Conservation (phyloP, 1,140 invertebrate species). For the Temnothorax nylanderi region DNA sequence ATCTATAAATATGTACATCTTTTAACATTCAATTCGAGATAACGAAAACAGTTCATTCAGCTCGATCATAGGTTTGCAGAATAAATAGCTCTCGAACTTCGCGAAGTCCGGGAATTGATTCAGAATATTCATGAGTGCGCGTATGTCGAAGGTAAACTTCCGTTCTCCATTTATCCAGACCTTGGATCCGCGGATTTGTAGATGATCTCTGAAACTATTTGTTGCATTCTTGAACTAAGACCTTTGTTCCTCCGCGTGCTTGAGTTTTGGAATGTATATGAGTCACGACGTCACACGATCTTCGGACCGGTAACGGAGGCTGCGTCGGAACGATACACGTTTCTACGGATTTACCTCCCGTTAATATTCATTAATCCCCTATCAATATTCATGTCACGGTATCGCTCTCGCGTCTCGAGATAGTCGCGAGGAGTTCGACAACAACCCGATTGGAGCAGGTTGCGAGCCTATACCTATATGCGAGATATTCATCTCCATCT, state of each 20-base stretch:
- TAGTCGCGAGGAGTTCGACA: neutral
- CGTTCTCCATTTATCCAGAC: neutral
- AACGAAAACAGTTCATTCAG: neutral
- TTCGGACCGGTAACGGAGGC: neutral
- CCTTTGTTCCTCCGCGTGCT: neutral
- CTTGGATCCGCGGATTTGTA: neutral
- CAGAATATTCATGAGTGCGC: neutral
- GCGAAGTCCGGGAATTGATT: neutral
- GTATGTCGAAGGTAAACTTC: neutral
- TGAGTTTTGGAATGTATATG: slow-evolving; percentile 8
- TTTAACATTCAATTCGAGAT: neutral
- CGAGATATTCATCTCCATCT: slow-evolving; percentile 4
- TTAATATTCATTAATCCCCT: neutral
- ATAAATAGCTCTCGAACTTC: neutral
- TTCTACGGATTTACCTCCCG: neutral
- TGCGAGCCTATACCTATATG: neutral
- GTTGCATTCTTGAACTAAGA: slow-evolving; percentile 21
- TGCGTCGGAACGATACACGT: neutral
- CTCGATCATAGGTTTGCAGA: neutral
- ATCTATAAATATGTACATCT: neutral
- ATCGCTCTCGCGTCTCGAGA: neutral
- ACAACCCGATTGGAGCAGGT: neutral
- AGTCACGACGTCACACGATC: neutral
- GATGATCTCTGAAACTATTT: neutral
- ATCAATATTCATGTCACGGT: neutral